These are phyloP conservation scores for Lutjanus erythropterus DNA, from an alignment of 2,113 vertebrate genomes.

Conservation along the genomic window DNA sequence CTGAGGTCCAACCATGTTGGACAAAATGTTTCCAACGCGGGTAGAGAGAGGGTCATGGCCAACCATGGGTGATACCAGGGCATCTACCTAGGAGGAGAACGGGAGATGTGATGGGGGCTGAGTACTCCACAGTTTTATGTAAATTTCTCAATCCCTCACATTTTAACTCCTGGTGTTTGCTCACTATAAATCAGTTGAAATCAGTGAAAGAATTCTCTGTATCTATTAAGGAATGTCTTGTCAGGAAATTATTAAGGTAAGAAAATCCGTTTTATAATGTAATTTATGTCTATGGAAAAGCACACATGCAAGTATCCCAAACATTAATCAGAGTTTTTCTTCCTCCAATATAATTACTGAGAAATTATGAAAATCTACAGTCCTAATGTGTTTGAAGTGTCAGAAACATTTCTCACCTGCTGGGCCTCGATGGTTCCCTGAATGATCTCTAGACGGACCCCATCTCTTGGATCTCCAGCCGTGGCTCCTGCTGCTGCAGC, in stretches of 20 bases:
- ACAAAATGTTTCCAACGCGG: conserved; percentile 57
- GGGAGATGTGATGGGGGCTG: not conserved
- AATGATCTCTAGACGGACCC: conserved; percentile 56
- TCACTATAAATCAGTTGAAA: too few species aligned
- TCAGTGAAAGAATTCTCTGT: too few species aligned
- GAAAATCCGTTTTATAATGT: too few species aligned
- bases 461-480: conserved; percentile 13
- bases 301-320: too few species aligned
- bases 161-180: too few species aligned
- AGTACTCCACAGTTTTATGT: not conserved
- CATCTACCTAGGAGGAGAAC: conserved; percentile 58
- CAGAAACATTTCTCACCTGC: conserved; percentile 57
- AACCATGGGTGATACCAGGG: conserved; percentile 71
- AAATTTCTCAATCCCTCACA: too few species aligned
- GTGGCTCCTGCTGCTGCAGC: conserved; percentile 2
- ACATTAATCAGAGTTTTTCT: too few species aligned
- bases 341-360: not conserved
- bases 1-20: not conserved
- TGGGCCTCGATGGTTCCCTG: conserved; percentile 66
- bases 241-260: too few species aligned
- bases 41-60: conserved; percentile 54
- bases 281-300: too few species aligned
- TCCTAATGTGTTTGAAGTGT: not conserved
- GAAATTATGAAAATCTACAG: not conserved
- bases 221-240: too few species aligned